These are phyloP conservation scores for Pleuronectes platessa DNA, from an alignment of 2,113 vertebrate genomes.

Conservation along the genomic window DNA sequence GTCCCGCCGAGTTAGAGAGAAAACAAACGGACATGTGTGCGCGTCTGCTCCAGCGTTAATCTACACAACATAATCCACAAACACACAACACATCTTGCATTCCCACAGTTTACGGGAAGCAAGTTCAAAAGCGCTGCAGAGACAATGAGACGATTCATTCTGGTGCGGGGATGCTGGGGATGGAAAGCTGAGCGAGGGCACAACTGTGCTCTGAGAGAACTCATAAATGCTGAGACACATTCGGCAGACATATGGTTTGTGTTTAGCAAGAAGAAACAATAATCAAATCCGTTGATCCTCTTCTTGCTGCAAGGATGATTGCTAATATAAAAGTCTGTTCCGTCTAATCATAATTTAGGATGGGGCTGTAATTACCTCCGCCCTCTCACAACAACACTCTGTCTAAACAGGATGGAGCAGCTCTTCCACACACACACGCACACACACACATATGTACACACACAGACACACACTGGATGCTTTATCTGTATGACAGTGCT, in stretches of 20 bases:
- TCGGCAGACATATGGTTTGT: conserved; percentile 80
- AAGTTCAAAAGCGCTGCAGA: conserved; percentile 70
- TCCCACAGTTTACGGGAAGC: conserved; percentile 66
- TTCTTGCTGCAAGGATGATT: conserved; percentile 77
- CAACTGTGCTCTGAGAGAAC: conserved; percentile 65
- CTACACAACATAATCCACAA: conserved; percentile 55
- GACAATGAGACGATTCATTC: conserved; percentile 82
- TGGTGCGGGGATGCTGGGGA: conserved; percentile 59
- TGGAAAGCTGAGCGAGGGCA: conserved; percentile 63
- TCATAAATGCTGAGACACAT: conserved; percentile 77
- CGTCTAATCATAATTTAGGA: conserved; percentile 80
- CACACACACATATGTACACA: not conserved
- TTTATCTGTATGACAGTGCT: conserved; percentile 21
- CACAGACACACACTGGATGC: conserved; percentile 13
- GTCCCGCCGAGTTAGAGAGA: conserved; percentile 25
- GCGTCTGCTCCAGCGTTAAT: conserved; percentile 43
- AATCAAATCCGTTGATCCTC: conserved; percentile 80
- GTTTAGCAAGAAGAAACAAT: conserved; percentile 79
- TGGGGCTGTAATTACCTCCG: conserved; percentile 73
- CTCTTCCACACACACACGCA: conserved; percentile 28
- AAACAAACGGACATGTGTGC: conserved; percentile 28
- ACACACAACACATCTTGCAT: conserved; percentile 60
- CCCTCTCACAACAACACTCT: conserved; percentile 60
- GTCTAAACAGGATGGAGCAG: conserved; percentile 69
- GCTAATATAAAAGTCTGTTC: conserved; percentile 80